phyloP scores from a whole-genome alignment of 2,797 vertebrate genomes.

The Sparidentex hasta region DNA sequence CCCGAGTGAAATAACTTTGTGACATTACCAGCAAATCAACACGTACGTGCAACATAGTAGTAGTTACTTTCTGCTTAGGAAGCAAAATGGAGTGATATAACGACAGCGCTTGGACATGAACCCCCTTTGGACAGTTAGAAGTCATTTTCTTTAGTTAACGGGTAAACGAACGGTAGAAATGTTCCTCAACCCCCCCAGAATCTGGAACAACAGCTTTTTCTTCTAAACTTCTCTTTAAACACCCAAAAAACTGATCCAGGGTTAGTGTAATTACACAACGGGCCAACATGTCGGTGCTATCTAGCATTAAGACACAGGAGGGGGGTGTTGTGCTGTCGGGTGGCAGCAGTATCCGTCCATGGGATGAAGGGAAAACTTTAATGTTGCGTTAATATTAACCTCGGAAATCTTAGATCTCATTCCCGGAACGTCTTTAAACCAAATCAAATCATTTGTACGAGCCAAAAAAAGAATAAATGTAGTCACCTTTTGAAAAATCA shows the following conservation, averaged over 20 bases:
- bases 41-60: fast-evolving
- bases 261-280: neutral
- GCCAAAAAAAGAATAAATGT: too few species aligned
- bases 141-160: neutral
- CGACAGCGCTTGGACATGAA: fast-evolving
- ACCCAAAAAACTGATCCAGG: neutral
- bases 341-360: conserved; percentile 9
- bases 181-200: neutral
- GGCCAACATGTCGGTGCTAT: conserved; percentile 66
- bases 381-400: conserved; percentile 48
- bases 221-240: neutral
- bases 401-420: conserved; percentile 35
- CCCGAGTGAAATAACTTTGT: fast-evolving
- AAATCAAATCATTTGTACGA: neutral
- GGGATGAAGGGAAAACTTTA: conserved; percentile 47
- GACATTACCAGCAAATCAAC: fast-evolving
- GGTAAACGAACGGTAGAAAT: neutral
- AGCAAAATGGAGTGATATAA: fast-evolving
- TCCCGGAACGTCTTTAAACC: neutral
- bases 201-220: neutral
- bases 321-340: conserved; percentile 78
- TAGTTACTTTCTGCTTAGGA: fast-evolving
- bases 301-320: conserved; percentile 79
- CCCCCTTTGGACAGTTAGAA: neutral
- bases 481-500: too few species aligned